These are phyloP conservation scores for Spilogale gracilis DNA, from an alignment of 2,113 vertebrate genomes.

Conservation along the genomic window DNA sequence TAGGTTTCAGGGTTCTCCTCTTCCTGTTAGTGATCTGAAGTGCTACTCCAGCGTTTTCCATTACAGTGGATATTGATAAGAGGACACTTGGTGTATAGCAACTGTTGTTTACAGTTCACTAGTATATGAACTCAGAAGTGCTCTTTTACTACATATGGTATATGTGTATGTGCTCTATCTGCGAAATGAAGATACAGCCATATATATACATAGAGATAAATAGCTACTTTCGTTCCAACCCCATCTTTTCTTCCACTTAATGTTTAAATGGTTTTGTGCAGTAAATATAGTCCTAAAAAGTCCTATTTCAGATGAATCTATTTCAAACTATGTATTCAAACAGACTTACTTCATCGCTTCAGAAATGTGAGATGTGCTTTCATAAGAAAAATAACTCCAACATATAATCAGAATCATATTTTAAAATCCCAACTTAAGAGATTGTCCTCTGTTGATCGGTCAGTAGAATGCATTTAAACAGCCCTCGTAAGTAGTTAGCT, in stretches of 20 bases:
- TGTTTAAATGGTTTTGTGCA: not conserved
- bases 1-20: constrained; percentile 51
- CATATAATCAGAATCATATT: constrained; percentile 8
- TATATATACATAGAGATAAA: not conserved
- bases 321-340: constrained; percentile 37
- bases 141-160: not conserved
- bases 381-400: constrained; percentile 13
- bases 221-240: not conserved
- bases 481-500: not conserved
- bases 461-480: constrained; percentile 1
- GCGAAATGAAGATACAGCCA: not conserved
- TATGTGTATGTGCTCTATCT: not conserved
- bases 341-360: constrained; percentile 6
- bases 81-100: constrained; percentile 16
- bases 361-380: constrained; percentile 29
- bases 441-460: constrained; percentile 24
- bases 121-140: constrained; percentile 18
- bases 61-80: constrained; percentile 22
- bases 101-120: constrained; percentile 68
- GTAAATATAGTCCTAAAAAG: not conserved
- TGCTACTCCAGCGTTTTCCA: constrained; percentile 54
- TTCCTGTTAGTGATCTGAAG: constrained; percentile 69
- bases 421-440: constrained; percentile 28
- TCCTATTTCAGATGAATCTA: not conserved
- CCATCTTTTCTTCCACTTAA: not conserved